Percentiles rank a stretch among this genome's conserved stretches.
phyloP scores from a whole-genome alignment of 2,113 vertebrate genomes.

The Vireo altiloquus region DNA sequence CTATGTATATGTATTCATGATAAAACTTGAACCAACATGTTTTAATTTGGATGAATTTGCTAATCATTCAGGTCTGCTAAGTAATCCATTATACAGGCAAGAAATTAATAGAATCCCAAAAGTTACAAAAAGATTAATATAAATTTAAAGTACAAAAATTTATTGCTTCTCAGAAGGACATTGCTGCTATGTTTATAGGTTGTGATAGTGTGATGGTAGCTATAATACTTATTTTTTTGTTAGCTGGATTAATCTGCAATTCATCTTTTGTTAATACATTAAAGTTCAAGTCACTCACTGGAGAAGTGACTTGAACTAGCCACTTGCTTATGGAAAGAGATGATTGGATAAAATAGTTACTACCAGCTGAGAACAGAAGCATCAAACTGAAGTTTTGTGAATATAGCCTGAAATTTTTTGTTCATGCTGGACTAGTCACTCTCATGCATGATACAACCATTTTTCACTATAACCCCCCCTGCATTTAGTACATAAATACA shows the following conservation, averaged over 20 bases:
- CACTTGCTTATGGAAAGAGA: neutral
- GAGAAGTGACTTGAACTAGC: neutral
- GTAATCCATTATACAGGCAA: neutral
- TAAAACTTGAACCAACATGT: neutral
- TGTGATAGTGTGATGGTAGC: neutral
- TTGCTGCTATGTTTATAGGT: neutral
- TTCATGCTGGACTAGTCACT: neutral
- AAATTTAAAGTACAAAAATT: neutral
- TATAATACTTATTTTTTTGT: neutral
- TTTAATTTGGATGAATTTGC: neutral
- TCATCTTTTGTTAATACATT: neutral
- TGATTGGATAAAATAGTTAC: neutral
- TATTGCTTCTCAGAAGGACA: neutral
- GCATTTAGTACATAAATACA: neutral
- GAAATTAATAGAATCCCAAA: neutral
- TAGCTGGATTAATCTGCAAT: neutral
- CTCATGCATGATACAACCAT: neutral
- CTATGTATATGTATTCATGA: neutral
- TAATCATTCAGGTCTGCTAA: neutral
- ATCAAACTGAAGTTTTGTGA: neutral
- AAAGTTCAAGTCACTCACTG: neutral
- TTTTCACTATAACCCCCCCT: neutral
- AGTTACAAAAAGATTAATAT: neutral
- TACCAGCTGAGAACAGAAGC: neutral
- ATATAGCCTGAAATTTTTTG: neutral